Conservation (phyloP, 2,888 invertebrate species). For the Aphidoletes aphidimyza region DNA sequence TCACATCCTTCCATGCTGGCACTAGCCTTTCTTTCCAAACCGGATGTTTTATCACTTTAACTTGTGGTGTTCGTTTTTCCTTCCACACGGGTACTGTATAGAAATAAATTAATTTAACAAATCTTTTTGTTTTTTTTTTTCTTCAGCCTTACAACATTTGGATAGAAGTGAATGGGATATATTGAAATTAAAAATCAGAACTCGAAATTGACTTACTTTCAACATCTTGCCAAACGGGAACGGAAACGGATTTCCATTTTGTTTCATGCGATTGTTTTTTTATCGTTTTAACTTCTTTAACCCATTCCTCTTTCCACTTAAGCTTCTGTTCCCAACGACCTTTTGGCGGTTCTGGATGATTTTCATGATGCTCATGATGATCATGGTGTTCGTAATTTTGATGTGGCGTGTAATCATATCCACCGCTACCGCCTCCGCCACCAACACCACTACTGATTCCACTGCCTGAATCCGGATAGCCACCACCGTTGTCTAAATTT, state of each 20-base stretch:
- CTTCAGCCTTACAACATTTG: too few relatives aligned
- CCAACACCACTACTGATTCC: too few relatives aligned
- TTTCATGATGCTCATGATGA: slow-evolving; percentile 55
- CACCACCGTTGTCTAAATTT: background rate
- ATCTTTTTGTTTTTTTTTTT: background rate
- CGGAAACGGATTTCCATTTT: slow-evolving; percentile 80
- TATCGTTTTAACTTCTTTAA: slow-evolving; percentile 75
- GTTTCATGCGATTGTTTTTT: slow-evolving; percentile 80
- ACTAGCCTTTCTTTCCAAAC: slow-evolving; percentile 76
- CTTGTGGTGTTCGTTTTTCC: slow-evolving; percentile 77
- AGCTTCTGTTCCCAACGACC: slow-evolving; percentile 86
- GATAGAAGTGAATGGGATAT: too few relatives aligned
- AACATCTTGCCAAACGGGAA: slow-evolving; percentile 82
- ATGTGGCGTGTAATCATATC: slow-evolving; percentile 47
- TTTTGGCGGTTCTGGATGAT: slow-evolving; percentile 68
- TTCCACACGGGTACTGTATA: slow-evolving; percentile 72
- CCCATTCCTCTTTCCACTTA: slow-evolving; percentile 85
- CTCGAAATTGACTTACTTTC: slow-evolving; percentile 70
- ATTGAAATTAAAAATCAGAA: too few relatives aligned
- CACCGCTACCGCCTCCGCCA: slow-evolving; percentile 33
- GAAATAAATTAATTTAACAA: too few relatives aligned
- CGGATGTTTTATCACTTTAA: slow-evolving; percentile 63
- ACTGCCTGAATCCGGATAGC: background rate
- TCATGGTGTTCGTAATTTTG: slow-evolving; percentile 53
- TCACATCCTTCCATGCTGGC: slow-evolving; percentile 74